Evolutionary conservation across 2,113 vertebrate species (phyloP), one percentile per base, ranked within the genome.

Genomic region (Thinocorus orbignyianus): DNA sequence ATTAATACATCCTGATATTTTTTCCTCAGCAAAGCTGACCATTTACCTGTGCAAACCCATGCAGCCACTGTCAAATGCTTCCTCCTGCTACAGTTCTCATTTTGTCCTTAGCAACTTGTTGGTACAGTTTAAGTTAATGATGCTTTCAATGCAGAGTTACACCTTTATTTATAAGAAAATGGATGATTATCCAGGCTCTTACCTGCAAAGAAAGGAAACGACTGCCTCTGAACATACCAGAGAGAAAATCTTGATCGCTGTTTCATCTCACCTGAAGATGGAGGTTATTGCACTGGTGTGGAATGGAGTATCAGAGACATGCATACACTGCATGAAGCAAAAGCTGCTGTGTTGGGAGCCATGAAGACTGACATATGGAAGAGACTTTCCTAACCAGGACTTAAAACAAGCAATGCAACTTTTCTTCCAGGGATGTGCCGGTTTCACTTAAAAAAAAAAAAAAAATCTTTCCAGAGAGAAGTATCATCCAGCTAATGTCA

Each of bases 321-420:
- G 1, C 11, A 48, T 0, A 0, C 0, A 1, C 52, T 64, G 20
- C 16, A 10, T 11, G 19, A 65, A 39, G 17, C 4, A 10, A 16
- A 74, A 82, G 44, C 26, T 83, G 39, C 6, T 6, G 4, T 30
- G 60, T 26, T 41, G 25, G 6, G 23, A 84, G 62, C 39, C 35
- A 18, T 6, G 9, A 73, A 39, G 12, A 23, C 30, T 46, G 76
- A 20, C 41, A 42, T 7, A 48, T 1, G 7, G 17, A 65, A 31
- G 12, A 88, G 41, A 69, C 11, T 13, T 49, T 71, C 41, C 17
- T 35, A 48, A 58, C 8, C 16, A 42, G 6, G 37, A 77, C 31
- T 60, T 55, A 31, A 1, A 61, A 46, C 4, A 54, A 76, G 12
- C 5, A 52, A 13, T 1, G 4, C 4, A n/a, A 39, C 6, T 68